These are phyloP conservation scores for Menura novaehollandiae DNA, from an alignment of 2,113 vertebrate genomes.

Conservation along the genomic window DNA sequence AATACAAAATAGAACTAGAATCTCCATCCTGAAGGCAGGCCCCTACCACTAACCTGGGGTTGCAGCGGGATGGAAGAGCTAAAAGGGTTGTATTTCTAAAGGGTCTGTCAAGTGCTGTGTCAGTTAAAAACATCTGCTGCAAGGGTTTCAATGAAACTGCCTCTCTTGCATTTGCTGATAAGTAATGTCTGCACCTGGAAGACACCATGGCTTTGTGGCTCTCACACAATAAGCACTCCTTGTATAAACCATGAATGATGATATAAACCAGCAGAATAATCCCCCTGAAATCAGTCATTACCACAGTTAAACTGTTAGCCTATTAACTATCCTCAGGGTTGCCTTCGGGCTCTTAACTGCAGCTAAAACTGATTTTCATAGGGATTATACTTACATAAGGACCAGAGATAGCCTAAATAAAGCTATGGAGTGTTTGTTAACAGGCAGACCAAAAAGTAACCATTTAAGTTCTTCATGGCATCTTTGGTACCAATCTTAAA, in stretches of 20 bases:
- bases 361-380: slow-evolving; percentile 1
- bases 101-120: neutral
- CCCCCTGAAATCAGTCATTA: neutral
- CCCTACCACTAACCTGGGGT: neutral
- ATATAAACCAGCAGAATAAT: neutral
- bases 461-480: neutral
- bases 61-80: neutral
- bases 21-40: neutral
- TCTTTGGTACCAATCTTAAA: neutral
- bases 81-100: neutral
- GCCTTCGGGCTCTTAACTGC: neutral
- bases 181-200: neutral
- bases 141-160: rapidly evolving
- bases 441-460: neutral
- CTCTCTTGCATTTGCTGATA: neutral
- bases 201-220: neutral
- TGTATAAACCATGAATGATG: neutral
- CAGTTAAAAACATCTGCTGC: neutral
- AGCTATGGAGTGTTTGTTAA: neutral
- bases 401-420: slow-evolving; percentile 14
- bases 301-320: neutral
- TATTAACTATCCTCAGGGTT: neutral
- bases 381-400: slow-evolving; percentile 30
- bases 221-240: neutral
- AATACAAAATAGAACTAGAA: neutral